phyloP scores from a whole-genome alignment of 2,113 vertebrate genomes.

The Onychostoma macrolepis region DNA sequence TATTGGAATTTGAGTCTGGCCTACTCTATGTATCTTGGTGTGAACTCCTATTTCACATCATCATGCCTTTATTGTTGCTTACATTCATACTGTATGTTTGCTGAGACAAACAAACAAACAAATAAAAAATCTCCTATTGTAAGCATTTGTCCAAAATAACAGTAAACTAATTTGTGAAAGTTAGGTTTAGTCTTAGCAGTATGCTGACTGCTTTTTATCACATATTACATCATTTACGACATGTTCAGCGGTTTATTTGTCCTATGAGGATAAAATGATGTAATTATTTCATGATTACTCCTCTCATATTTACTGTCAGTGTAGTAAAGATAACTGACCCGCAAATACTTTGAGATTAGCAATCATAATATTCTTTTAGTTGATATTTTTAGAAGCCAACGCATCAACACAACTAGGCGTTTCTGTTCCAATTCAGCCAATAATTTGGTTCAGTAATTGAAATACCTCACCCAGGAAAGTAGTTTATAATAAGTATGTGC shows the following conservation, averaged over 20 bases:
- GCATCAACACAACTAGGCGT: not conserved
- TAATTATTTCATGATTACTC: not conserved
- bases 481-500: not conserved
- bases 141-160: not conserved
- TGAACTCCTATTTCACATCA: not conserved
- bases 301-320: not conserved
- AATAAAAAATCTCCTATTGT: not conserved
- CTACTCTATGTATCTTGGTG: not conserved
- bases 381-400: not conserved
- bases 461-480: not conserved
- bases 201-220: not conserved
- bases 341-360: not conserved
- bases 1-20: not conserved
- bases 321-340: not conserved
- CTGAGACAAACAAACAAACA: not conserved
- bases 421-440: not conserved
- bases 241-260: not conserved
- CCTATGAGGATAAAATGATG: not conserved
- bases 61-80: not conserved
- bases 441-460: not conserved
- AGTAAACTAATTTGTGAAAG: not conserved
- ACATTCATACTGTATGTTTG: not conserved
- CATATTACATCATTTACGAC: not conserved
- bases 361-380: not conserved
- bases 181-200: not conserved